Base-by-base conservation (phyloP, 1,140 invertebrate species). In the Danaus melanippus region DNA sequence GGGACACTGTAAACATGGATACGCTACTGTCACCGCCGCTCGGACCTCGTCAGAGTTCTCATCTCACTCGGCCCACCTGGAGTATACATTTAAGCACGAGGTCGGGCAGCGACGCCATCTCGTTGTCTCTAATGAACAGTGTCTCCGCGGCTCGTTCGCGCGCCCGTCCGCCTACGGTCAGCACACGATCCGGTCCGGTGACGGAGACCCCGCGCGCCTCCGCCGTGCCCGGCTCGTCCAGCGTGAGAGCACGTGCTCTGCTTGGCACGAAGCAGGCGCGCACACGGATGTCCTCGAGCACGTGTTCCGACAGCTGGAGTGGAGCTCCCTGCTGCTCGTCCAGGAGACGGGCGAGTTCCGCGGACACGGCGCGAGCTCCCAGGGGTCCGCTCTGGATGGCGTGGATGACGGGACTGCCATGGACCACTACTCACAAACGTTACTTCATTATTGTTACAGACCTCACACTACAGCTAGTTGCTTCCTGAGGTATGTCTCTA, bases 221-320 rank as follows among this genome's bases (percentile, higher is more conserved):
- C 15, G 63, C 66, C 10, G 59, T 9, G n/a, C 15, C 9, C 64
- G 56, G 12, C n/a, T 5, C 5, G 11, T 45, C 58, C 71, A 68
- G 69, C 53, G 58, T 62, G 46, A 42, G 43, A n/a, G 71, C 68
- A 10, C 75, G 70, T 12, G 12, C n/a, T 9, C 65, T 59, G 1
- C 42, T 9, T n/a, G 70, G 61, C 53, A 81, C 79, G 69, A 84
- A 79, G 55, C 77, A 82, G 8, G 74, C 71, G 42, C 79, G 78
- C 45, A 80, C 79, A 58, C 9, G 21, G 15, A 84, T 83, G 46
- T 84, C 81, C 53, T 85, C 78, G 10, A 85, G 66, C 15, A 74
- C 66, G 15, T 73, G 53, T 7, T 74, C 67, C 42, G 64, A 39
- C 17, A 82, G 66, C 3, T 66, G 9, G 2, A 80, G 58, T n/a